These are phyloP conservation scores for Parochlus steinenii DNA, from an alignment of 2,888 invertebrate genomes.

Conservation along the genomic window DNA sequence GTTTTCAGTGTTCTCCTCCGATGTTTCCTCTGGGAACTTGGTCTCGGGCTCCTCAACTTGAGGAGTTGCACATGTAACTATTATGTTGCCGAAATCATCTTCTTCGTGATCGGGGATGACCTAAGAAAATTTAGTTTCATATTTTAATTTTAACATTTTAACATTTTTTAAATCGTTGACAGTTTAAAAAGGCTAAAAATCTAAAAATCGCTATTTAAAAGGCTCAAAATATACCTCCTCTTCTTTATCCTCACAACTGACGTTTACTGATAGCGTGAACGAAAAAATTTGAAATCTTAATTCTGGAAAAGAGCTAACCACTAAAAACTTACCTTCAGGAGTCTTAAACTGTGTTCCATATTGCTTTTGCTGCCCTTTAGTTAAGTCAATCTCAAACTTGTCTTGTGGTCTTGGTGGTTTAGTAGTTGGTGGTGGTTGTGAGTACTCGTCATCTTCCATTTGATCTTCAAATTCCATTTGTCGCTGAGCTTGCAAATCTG, in stretches of 20 bases:
- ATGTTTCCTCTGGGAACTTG: constrained; percentile 40
- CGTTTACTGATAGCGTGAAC: constrained; percentile 11
- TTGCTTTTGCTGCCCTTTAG: constrained; percentile 51
- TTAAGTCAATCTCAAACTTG: constrained; percentile 54
- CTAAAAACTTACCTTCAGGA: constrained; percentile 7
- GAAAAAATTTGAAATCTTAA: not conserved
- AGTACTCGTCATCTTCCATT: constrained; percentile 13
- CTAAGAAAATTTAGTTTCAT: constrained; percentile 9
- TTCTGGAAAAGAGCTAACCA: not conserved
- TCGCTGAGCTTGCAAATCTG: not conserved
- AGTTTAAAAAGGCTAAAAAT: no score
- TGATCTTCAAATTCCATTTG: constrained; percentile 4
- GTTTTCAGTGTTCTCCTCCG: not conserved
- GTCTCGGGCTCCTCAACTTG: constrained; percentile 75
- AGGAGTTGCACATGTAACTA: constrained; percentile 86
- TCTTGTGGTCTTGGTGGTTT: constrained; percentile 37
- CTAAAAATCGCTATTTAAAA: no score
- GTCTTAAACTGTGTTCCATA: constrained; percentile 52
- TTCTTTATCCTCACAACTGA: constrained; percentile 9
- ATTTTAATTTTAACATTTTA: constrained; percentile 12
- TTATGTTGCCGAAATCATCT: constrained; percentile 58
- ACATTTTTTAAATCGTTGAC: no score
- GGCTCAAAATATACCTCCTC: no score
- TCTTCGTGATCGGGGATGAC: constrained; percentile 17
- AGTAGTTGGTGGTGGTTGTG: constrained; percentile 32